Percentiles rank a stretch among this genome's conserved stretches.
Conservation (phyloP, 2,888 invertebrate genomes). For the Amiota mariae region DNA sequence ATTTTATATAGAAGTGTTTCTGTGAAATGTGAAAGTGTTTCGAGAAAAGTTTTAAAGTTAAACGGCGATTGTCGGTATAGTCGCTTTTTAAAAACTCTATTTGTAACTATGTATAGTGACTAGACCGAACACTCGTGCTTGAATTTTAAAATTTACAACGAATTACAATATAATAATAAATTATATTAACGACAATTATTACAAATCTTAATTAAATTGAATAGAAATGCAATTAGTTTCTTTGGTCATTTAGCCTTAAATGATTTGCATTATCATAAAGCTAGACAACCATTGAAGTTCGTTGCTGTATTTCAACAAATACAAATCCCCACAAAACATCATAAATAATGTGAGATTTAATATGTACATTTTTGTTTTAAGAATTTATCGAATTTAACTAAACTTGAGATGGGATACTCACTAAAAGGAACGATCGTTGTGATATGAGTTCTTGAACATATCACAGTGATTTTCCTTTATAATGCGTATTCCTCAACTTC, state of each 20-base stretch:
- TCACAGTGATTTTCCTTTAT: conserved; percentile 74
- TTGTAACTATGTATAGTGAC: conserved; percentile 62
- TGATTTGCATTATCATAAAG: conserved; percentile 70
- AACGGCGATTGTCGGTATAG: conserved; percentile 73
- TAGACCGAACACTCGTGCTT: conserved; percentile 74
- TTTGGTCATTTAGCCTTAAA: conserved; percentile 71
- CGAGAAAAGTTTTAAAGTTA: conserved; percentile 69
- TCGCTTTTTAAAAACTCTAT: conserved; percentile 58
- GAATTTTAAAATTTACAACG: conserved; percentile 71
- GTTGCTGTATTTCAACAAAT: conserved; percentile 56
- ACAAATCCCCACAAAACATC: conserved; percentile 42
- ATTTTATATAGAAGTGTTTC: neutral
- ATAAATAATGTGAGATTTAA: neutral
- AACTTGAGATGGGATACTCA: conserved; percentile 43
- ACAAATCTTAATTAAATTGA: neutral
- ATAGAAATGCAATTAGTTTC: conserved; percentile 69
- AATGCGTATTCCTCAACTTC: conserved; percentile 52
- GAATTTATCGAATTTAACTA: neutral
- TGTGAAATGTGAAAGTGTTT: neutral
- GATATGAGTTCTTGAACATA: conserved; percentile 69
- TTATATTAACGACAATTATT: neutral
- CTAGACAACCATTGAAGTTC: conserved; percentile 73
- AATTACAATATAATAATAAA: neutral
- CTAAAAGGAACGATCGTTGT: conserved; percentile 74
- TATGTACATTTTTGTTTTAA: neutral